phyloP scores from a whole-genome alignment of 2,888 invertebrate genomes.

The Arge pagana region DNA sequence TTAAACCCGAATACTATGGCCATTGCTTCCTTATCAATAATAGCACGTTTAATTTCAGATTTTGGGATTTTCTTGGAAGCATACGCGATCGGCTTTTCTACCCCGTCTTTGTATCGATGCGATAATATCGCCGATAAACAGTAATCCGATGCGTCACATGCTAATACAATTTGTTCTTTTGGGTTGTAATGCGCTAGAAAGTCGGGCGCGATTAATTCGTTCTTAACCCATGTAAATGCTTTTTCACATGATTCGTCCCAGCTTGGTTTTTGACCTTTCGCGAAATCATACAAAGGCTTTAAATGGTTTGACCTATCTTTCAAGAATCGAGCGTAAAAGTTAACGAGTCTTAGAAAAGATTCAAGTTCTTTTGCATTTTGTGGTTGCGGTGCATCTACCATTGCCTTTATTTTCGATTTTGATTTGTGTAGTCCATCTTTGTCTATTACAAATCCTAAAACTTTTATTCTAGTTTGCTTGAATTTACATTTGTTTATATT shows the following conservation, averaged over 20 bases:
- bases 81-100: constrained; percentile 18
- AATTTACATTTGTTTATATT: constrained; percentile 11
- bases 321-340: constrained; percentile 44
- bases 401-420: constrained; percentile 27
- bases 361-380: constrained; percentile 27
- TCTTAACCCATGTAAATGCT: constrained; percentile 27
- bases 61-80: constrained; percentile 22
- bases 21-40: constrained; percentile 14
- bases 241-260: constrained; percentile 24
- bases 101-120: constrained; percentile 28
- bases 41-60: constrained; percentile 11
- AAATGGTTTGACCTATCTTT: constrained; percentile 32
- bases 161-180: constrained; percentile 23
- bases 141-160: constrained; percentile 29
- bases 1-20: constrained; percentile 20
- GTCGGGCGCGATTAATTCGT: constrained; percentile 22
- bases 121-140: constrained; percentile 27
- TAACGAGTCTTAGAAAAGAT: constrained; percentile 36
- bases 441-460: constrained; percentile 33
- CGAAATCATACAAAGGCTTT: constrained; percentile 35
- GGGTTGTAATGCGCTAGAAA: constrained; percentile 27
- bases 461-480: constrained; percentile 12
- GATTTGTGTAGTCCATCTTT: constrained; percentile 30
- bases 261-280: constrained; percentile 25
- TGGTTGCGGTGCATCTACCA: constrained; percentile 28